Base-by-base conservation (phyloP, 2,113 vertebrate genomes). In the Neotoma lepida region DNA sequence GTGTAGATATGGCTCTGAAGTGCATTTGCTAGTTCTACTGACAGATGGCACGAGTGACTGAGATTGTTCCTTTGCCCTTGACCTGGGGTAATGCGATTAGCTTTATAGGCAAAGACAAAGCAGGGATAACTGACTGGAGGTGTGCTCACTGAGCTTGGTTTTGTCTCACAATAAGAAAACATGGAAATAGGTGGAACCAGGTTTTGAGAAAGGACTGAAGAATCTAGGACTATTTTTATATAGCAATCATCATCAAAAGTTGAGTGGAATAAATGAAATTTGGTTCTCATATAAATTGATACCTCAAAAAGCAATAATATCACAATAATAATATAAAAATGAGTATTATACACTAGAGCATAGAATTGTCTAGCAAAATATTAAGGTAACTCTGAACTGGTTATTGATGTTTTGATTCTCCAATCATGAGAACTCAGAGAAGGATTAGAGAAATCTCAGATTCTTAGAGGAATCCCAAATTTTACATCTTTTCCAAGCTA, bases 161-260 rank as follows among this genome's bases (percentile, higher is more conserved):
- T 91, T 81, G 2, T 7, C 46, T 91, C 26, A 76, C 33, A 89
- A 77, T 71, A 63, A 90, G 88, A 92, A 92, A 94, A 93, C 5
- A 30, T 93, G 35, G 22, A 89, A 89, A 88, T 93, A 76, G 84
- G 24, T 87, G 30, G 6, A 20, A 18, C 6, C 3, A 18, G 4
- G 18, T 5, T 71, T 71, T 39, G 22, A n/a, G 26, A 74, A 20
- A 54, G 4, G 12, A 22, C 6, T 22, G 1, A 73, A 56, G 26
- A 92, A 44, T 39, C 2, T 46, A 44, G 49, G 82, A 14, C 9
- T 84, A 41, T 74, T 89, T 88, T 58, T 77, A 1, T 78, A 68
- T 3, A 49, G 20, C 2, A 49, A 6, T 90, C 54, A 74, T 86
- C 64, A 81, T 94, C 49, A 74, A 39, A 89, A 92, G 33, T 68